Evolutionary conservation across 2,113 vertebrate species (phyloP).

Genomic region (Lutjanus erythropterus): DNA sequence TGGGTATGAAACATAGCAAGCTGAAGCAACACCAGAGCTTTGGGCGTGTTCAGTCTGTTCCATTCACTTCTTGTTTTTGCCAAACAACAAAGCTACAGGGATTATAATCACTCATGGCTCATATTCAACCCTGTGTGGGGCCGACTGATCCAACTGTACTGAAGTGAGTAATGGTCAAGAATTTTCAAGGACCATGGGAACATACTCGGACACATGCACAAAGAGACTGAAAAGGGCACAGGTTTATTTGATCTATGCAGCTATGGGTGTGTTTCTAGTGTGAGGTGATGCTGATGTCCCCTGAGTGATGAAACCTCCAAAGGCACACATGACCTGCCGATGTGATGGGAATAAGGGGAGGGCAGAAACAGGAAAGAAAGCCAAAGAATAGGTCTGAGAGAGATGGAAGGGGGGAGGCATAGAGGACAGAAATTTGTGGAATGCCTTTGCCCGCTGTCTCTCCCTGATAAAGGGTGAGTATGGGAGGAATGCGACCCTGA

Average conservation of each 20-base stretch:
- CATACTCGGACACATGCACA: not conserved
- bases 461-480: conserved; percentile 77
- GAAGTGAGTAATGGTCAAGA: conserved; percentile 1
- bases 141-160: conserved; percentile 8
- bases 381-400: conserved; percentile 36
- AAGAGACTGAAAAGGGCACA: not conserved
- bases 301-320: conserved; percentile 12
- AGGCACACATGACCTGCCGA: conserved; percentile 16
- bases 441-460: conserved; percentile 69
- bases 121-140: not conserved
- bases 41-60: conserved; percentile 42
- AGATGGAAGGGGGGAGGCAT: conserved; percentile 26
- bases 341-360: conserved; percentile 13
- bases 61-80: conserved; percentile 38
- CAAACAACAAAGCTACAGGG: conserved; percentile 48
- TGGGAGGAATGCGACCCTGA: conserved; percentile 84
- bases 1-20: not conserved
- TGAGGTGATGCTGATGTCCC: conserved; percentile 33
- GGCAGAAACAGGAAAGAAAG: conserved; percentile 22
- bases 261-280: not conserved
- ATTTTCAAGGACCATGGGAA: conserved; percentile 23
- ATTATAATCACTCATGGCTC: conserved; percentile 26
- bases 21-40: not conserved
- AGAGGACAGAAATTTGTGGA: conserved; percentile 70
- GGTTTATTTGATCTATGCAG: not conserved